Base-by-base conservation (phyloP, 2,888 invertebrate genomes). In the Agriopis marginaria region DNA sequence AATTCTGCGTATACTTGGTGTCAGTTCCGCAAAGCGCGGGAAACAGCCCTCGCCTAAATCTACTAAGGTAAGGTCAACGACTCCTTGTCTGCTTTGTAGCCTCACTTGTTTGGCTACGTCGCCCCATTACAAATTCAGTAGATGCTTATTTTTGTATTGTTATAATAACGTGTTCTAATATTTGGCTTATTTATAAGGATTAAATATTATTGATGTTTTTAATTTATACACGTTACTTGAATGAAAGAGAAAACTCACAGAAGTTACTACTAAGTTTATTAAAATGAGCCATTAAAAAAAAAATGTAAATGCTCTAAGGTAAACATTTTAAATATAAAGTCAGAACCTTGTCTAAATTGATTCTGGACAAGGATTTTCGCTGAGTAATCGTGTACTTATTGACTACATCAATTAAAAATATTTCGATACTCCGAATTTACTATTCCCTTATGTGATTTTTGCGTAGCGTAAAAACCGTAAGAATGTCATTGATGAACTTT, bases 21-120 rank as follows among this genome's bases (percentile, higher is more conserved):
- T 94, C 77, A 94, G 93, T 84, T 93, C 94, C 71, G 88, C 92
- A 78, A 94, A 94, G 89, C 94, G 94, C 91, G 94, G 93, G 93
- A 94, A 94, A 92, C 93, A 94, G 86, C 90, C 93, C 86, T 93
- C 94, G 81, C 89, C 93, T 83, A 94, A 93, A 91, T 87, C 93
- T 79, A 94, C 93, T 79, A 94, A 94, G 94, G 94, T 94, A 91
- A 92, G 91, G 89, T 91, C 92, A 90, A 86, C 85, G 91, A 89
- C 91, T 86, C 82, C 82, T 83, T 80, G 82, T 80, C 82, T 83
- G 82, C 79, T 78, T 78, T 76, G 77, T 84, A 83, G 80, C 79
- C 77, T 77, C 79, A 77, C 78, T 79, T 81, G 78, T 82, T 82
- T 81, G 66, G 64, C 66, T 63, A 50, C 68, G 45, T 74, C 66